Evolutionary conservation across 2,113 vertebrate species (phyloP).

Genomic region (Lepidothrix coronata): DNA sequence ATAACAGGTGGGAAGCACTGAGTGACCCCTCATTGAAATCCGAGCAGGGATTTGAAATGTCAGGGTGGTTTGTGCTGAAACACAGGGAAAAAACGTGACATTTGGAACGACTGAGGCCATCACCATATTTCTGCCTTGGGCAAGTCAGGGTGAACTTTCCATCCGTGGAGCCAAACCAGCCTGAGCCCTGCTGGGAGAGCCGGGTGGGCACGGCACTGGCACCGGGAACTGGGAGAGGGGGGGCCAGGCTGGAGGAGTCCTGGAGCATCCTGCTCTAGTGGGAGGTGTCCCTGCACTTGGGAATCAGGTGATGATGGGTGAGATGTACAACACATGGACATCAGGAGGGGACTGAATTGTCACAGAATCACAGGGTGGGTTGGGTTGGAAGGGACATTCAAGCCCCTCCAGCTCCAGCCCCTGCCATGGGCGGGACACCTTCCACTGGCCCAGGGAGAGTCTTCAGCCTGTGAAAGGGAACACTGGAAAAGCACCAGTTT

Average conservation of each 20-base stretch:
- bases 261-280: neutral
- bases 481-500: neutral
- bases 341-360: neutral
- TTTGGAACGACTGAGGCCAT: neutral
- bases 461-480: neutral
- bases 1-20: neutral
- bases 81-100: accelerated
- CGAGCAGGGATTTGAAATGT: neutral
- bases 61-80: neutral
- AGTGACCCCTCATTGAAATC: neutral
- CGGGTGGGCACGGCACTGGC: neutral
- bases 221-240: accelerated
- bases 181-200: neutral
- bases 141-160: neutral
- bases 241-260: neutral
- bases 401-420: neutral
- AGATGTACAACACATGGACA: neutral
- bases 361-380: neutral
- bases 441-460: neutral
- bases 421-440: neutral
- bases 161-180: neutral
- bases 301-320: neutral
- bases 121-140: neutral
- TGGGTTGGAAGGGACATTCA: neutral
- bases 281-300: neutral